phyloP scores from a whole-genome alignment of 2,888 invertebrate species.

The Polyploca ridens region DNA sequence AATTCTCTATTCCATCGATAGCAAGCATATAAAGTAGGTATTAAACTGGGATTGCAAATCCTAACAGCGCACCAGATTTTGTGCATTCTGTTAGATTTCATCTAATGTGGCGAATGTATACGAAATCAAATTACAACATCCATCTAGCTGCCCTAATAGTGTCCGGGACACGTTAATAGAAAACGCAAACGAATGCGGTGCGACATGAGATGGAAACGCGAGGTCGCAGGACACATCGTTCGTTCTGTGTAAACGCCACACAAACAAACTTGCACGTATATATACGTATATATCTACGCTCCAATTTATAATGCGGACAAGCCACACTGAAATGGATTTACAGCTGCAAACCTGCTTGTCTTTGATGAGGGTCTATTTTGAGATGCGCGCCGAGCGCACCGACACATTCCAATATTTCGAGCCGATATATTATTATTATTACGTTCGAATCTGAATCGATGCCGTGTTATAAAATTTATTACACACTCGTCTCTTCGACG shows the following conservation, averaged over 20 bases:
- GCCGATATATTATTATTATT: constrained; percentile 84
- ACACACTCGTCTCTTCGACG: constrained; percentile 76
- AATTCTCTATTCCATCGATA: not conserved
- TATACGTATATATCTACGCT: constrained; percentile 51
- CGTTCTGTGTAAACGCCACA: constrained; percentile 46
- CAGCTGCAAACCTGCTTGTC: constrained; percentile 84
- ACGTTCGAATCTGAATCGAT: constrained; percentile 79
- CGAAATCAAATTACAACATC: constrained; percentile 72
- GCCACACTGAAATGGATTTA: constrained; percentile 84
- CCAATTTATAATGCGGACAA: constrained; percentile 83
- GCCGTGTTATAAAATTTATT: constrained; percentile 83
- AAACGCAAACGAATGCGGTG: constrained; percentile 72
- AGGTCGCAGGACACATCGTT: constrained; percentile 57
- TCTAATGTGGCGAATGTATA: constrained; percentile 62
- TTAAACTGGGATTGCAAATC: constrained; percentile 31
- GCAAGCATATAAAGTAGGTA: no score
- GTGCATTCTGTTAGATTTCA: constrained; percentile 44
- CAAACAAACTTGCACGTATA: constrained; percentile 40
- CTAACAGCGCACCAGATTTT: constrained; percentile 25
- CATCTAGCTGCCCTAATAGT: constrained; percentile 71
- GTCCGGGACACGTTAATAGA: constrained; percentile 74
- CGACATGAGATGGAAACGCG: constrained; percentile 62
- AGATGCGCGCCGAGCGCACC: constrained; percentile 78
- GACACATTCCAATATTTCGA: constrained; percentile 81
- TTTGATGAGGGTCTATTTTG: constrained; percentile 84